Conservation (phyloP, 2,797 vertebrate species). For the Vultur gryphus region DNA sequence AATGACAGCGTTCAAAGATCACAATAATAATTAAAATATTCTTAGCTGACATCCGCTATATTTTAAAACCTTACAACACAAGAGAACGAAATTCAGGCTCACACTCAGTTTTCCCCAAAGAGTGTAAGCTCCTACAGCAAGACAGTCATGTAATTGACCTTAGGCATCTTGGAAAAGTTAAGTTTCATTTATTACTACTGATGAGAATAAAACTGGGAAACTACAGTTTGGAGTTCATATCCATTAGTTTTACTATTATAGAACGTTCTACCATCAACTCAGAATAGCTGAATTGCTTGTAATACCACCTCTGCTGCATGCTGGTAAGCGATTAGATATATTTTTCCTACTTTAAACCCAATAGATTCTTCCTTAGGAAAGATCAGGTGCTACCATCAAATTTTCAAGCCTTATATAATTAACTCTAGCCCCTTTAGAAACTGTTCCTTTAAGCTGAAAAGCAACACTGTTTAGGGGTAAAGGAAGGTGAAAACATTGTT, state of each 20-base stretch:
- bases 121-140: neutral
- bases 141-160: neutral
- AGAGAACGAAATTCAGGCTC: neutral
- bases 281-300: neutral
- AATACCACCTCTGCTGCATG: neutral
- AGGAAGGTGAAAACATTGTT: neutral
- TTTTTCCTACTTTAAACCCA: neutral
- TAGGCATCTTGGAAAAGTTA: neutral
- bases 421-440: neutral
- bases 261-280: neutral
- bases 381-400: neutral
- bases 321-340: neutral
- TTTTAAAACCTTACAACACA: neutral
- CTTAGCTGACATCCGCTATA: neutral
- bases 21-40: neutral
- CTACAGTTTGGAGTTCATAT: neutral
- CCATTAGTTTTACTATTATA: neutral
- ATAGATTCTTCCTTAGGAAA: neutral
- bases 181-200: neutral
- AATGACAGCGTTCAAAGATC: neutral
- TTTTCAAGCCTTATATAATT: neutral
- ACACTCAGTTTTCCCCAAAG: neutral
- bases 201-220: neutral
- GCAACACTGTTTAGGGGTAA: neutral
- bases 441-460: neutral